Evolutionary conservation across 2,888 invertebrate genomes (phyloP).

Genomic region (Stenotaenia linearis): DNA sequence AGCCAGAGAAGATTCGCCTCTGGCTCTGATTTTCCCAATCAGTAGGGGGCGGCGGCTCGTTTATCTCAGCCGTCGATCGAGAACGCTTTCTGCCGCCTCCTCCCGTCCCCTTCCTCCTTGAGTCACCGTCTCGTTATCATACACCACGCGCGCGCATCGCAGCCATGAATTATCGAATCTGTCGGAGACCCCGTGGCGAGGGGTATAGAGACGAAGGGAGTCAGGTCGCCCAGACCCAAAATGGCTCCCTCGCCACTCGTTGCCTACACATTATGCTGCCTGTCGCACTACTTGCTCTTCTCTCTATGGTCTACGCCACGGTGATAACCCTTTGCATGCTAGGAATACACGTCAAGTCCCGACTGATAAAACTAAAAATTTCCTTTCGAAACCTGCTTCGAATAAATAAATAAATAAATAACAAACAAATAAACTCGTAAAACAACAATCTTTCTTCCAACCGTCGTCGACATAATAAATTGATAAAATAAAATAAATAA

Average conservation of each 20-base stretch:
- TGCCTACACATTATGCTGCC: constrained; percentile 30
- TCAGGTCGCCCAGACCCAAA: constrained; percentile 14
- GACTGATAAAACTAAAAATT: background rate
- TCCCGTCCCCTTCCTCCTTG: background rate
- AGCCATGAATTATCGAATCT: constrained; percentile 19
- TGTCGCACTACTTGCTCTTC: constrained; percentile 14
- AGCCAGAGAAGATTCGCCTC: background rate
- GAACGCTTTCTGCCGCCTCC: background rate
- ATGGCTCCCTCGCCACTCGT: constrained; percentile 31
- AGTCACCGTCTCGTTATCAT: constrained; percentile 19
- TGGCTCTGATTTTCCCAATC: constrained; percentile 12
- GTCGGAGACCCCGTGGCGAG: constrained; percentile 19
- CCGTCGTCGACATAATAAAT: background rate
- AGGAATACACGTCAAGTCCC: background rate
- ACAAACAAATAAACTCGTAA: background rate
- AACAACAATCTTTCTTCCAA: background rate
- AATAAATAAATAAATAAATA: background rate
- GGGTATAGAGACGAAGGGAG: constrained; percentile 8
- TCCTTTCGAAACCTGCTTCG: background rate
- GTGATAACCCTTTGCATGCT: constrained; percentile 30
- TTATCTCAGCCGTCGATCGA: constrained; percentile 19
- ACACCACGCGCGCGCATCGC: constrained; percentile 15
- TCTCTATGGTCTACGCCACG: background rate
- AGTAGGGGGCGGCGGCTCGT: constrained; percentile 19
- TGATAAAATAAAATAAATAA: background rate